Percentiles rank a stretch among this genome's conserved stretches.
These are phyloP conservation scores for Pasiphila rectangulata DNA, from an alignment of 2,888 invertebrate species.

Conservation along the genomic window DNA sequence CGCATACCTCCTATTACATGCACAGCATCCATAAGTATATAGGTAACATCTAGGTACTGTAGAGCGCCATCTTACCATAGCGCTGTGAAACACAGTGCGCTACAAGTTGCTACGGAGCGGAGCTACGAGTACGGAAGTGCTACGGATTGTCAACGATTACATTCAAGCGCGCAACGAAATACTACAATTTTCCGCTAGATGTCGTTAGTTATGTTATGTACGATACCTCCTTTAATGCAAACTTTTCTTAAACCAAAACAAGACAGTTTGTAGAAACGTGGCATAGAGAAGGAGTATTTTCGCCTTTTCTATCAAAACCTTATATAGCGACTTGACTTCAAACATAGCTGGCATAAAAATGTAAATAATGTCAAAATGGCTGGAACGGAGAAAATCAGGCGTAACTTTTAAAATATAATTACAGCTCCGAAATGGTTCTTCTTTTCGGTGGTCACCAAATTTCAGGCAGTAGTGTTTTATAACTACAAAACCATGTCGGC, in stretches of 20 bases:
- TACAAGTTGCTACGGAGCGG: constrained; percentile 5
- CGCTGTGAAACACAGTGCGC: constrained; percentile 1
- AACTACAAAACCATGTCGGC: constrained; percentile 50
- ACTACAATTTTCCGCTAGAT: constrained; percentile 26
- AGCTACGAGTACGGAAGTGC: constrained; percentile 3
- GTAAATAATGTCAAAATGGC: constrained; percentile 45
- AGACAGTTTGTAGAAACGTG: too few relatives aligned
- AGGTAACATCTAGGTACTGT: too few relatives aligned
- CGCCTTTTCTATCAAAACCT: too few relatives aligned
- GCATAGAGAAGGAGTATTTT: too few relatives aligned
- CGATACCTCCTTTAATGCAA: neutral
- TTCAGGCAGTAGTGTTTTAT: constrained; percentile 13
- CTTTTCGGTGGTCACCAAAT: constrained; percentile 19
- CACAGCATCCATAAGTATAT: too few relatives aligned
- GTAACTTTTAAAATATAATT: constrained; percentile 50
- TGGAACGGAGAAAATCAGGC: constrained; percentile 26
- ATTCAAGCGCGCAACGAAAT: constrained; percentile 9
- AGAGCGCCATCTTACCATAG: constrained; percentile 15
- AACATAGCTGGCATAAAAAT: constrained; percentile 21
- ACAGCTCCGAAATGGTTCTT: constrained; percentile 18
- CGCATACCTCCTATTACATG: too few relatives aligned
- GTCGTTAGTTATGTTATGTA: constrained; percentile 12
- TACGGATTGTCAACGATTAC: neutral
- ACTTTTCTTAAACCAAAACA: too few relatives aligned
- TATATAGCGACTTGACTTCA: too few relatives aligned